phyloP scores from a whole-genome alignment of 2,797 vertebrate genomes.

The Smutsia gigantea region DNA sequence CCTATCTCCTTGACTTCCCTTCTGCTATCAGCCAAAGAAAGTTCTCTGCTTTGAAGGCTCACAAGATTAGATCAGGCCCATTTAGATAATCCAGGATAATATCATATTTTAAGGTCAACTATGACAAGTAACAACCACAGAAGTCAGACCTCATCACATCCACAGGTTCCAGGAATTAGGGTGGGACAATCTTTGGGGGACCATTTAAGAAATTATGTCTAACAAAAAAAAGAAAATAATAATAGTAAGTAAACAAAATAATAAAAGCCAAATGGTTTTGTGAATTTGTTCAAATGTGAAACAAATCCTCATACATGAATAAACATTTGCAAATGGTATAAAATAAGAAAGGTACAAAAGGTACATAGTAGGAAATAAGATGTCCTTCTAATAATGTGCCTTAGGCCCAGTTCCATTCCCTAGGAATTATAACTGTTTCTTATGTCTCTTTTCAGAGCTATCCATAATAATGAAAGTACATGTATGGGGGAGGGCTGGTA shows the following conservation, averaged over 20 bases:
- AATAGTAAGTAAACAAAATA: background rate
- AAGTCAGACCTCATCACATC: background rate
- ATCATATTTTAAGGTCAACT: background rate
- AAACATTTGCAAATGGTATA: background rate
- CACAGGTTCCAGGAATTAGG: background rate
- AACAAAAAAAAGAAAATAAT: background rate
- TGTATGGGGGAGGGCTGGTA: background rate
- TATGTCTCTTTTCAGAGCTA: background rate
- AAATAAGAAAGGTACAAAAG: background rate
- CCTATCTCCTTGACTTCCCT: background rate
- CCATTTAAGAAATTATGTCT: background rate
- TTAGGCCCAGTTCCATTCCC: background rate
- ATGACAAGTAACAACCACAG: background rate
- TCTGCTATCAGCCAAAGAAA: background rate
- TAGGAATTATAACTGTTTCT: background rate
- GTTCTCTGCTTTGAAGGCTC: background rate
- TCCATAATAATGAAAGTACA: background rate
- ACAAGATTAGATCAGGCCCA: background rate
- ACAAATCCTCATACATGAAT: background rate
- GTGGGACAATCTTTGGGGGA: background rate
- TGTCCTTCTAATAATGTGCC: background rate
- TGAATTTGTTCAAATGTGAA: background rate
- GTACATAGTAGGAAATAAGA: background rate
- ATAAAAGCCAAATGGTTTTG: background rate
- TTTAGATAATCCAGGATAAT: background rate